Percentiles rank a stretch among this genome's conserved stretches.
Conservation (phyloP, 1,140 invertebrate genomes). For the Hetaerina americana region DNA sequence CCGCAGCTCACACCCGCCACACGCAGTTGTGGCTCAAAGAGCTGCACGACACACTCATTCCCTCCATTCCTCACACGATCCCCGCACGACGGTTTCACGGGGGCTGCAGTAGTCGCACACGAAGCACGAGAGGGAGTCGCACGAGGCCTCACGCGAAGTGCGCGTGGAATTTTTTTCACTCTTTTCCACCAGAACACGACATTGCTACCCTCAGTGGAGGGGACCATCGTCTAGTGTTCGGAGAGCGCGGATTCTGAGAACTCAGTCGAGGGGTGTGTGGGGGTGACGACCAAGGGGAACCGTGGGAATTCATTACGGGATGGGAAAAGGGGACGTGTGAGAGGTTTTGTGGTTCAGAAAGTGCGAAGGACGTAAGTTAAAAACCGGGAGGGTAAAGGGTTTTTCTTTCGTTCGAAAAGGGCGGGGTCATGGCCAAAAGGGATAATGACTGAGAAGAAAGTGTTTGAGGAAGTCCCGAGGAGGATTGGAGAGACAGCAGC, state of each 20-base stretch:
- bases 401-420: neutral
- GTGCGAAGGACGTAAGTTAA: neutral
- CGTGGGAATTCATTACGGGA: neutral
- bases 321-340: neutral
- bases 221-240: too few relatives aligned
- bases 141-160: too few relatives aligned
- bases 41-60: neutral
- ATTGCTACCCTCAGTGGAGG: too few relatives aligned
- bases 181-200: too few relatives aligned
- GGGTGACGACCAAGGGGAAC: neutral
- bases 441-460: too few relatives aligned
- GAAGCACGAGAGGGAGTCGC: too few relatives aligned
- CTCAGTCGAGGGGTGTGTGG: neutral
- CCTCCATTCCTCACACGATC: neutral
- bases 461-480: too few relatives aligned
- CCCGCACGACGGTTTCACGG: neutral
- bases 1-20: neutral
- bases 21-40: neutral
- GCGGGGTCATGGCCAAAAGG: too few relatives aligned
- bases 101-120: too few relatives aligned
- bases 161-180: too few relatives aligned
- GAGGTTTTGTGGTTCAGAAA: neutral
- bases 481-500: too few relatives aligned
- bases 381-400: neutral
- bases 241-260: neutral